A percentile compares a stretch with the other conserved stretches of the same genome.
phyloP scores from a whole-genome alignment of 2,797 vertebrate species.

The Malacoctenus gilli region DNA sequence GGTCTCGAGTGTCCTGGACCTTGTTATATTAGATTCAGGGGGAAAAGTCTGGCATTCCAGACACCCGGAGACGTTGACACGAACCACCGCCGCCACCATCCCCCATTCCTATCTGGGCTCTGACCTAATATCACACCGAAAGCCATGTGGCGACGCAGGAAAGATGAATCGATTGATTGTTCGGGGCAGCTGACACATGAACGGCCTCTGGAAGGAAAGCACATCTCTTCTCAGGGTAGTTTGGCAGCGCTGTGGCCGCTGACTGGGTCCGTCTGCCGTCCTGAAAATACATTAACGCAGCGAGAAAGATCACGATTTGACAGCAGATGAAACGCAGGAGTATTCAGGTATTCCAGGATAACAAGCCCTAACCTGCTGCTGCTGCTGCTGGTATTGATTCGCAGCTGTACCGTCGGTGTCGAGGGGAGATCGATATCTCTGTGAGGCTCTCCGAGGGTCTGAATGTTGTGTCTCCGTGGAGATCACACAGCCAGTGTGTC shows the following conservation, averaged over 20 bases:
- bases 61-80: conserved; percentile 56
- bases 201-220: conserved; percentile 37
- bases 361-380: conserved; percentile 53
- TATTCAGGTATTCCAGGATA: conserved; percentile 42
- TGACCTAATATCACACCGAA: conserved; percentile 61
- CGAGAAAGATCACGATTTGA: conserved; percentile 36
- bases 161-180: conserved; percentile 70
- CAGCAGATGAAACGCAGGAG: conserved; percentile 29
- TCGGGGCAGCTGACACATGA: conserved; percentile 46
- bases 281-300: conserved; percentile 4
- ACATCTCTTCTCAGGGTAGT: conserved; percentile 31
- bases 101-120: conserved; percentile 46
- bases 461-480: conserved; percentile 38
- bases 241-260: too few relatives aligned
- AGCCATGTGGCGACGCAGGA: conserved; percentile 48
- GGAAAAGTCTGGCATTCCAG: conserved; percentile 71
- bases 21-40: conserved; percentile 57
- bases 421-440: conserved; percentile 69
- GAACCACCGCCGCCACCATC: conserved; percentile 38
- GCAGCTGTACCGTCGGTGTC: conserved; percentile 32
- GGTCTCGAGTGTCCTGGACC: conserved; percentile 35
- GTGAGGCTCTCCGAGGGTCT: conserved; percentile 15
- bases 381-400: conserved; percentile 54
- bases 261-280: conserved; percentile 1
- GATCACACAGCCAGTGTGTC: conserved; percentile 22